Evolutionary conservation across 2,797 vertebrate species (phyloP), one percentile per base, ranked within the genome.

Genomic region (Sebastes taczanowskii): DNA sequence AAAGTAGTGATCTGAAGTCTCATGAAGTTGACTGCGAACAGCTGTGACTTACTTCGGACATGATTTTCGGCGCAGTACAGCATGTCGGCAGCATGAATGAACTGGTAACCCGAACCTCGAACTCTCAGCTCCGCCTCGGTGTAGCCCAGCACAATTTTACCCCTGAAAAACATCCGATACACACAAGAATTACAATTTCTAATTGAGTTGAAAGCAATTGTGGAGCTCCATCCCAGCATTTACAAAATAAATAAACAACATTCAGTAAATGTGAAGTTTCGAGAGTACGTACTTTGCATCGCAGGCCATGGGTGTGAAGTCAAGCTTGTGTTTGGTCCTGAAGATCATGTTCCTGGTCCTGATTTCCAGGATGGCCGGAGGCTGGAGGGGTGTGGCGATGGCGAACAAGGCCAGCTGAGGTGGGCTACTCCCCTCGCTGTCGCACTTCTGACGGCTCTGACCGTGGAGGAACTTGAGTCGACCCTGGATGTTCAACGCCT

Each of bases 321-420:
- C 97, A 16, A 97, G 92, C 89, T 97, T 97, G 93, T 97, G 96
- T 74, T 97, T 97, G 77, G 96, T 97, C 88, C 97, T 94, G 90
- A 97, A 97, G 88, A 97, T 94, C 91, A 96, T 93, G 2, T 86
- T 96, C 89, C 95, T 94, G 4, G 95, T 96, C 38, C 69, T 81
- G 81, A 97, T 96, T 72, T 97, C 96, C 90, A 97, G 77, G 83
- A 97, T 96, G 74, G 96, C 95, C 2, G 96, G 92, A 0, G 95
- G 92, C 85, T 96, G 96, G 14, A 95, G 87, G 2, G 96, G 95
- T 0, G 95, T 96, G 2, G 96, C 96, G 2, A 97, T 91, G 77
- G 95, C 94, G 0, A 97, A 97, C 61, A 97, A 90, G 3, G 94
- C 96, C 6, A 96, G 92, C 10, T 95, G 94, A 34, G 94, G 90